phyloP scores from a whole-genome alignment of 2,113 vertebrate genomes.

The Pagrus major region DNA sequence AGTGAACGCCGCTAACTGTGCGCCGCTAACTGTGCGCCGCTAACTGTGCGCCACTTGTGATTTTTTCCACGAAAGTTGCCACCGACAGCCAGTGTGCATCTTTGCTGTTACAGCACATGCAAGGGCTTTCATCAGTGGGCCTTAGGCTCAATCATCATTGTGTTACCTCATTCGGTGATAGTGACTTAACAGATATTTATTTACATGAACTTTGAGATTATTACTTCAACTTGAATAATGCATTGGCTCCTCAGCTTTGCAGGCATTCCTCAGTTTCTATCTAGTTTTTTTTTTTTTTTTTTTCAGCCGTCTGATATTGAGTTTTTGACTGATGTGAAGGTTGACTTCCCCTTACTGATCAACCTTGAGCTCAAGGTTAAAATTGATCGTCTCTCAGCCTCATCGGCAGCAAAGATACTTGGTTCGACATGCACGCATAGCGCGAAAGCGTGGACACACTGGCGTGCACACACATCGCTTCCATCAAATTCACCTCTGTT shows the following conservation, averaged over 20 bases:
- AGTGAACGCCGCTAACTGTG: no score
- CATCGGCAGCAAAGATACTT: constrained; percentile 1
- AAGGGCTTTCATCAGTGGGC: no score
- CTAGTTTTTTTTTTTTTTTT: not conserved
- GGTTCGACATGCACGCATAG: constrained; percentile 15
- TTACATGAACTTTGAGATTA: no score
- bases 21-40: no score
- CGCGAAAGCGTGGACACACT: not conserved
- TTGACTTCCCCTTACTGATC: constrained; percentile 24
- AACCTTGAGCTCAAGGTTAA: constrained; percentile 64
- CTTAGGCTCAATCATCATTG: no score
- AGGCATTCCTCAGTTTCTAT: not conserved
- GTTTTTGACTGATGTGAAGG: constrained; percentile 4
- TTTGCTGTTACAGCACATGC: no score
- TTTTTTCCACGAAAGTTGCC: no score
- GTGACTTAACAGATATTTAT: no score
- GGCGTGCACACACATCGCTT: constrained; percentile 24
- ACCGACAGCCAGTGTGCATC: no score
- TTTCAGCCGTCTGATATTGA: not conserved
- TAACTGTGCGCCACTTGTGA: no score
- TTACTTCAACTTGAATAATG: not conserved
- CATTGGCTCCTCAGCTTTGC: not conserved
- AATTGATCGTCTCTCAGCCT: constrained; percentile 30
- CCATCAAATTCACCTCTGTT: constrained; percentile 58
- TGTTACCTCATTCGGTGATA: no score